Evolutionary conservation across 2,797 vertebrate species (phyloP), one percentile per base, ranked within the genome.

Genomic region (Galaxias olidus): DNA sequence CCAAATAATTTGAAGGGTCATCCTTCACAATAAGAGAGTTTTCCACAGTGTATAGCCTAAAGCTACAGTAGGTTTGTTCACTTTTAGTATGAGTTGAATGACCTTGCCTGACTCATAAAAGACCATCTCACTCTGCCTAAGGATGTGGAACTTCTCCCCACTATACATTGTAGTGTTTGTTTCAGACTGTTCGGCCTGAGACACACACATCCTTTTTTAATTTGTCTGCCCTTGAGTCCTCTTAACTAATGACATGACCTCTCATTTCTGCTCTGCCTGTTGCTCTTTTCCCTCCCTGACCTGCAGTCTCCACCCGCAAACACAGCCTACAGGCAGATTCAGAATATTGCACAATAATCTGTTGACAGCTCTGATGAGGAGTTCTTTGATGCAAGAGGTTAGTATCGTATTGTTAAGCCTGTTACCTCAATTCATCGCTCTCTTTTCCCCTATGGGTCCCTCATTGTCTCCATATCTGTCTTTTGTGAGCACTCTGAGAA

Each of bases 381-480:
- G 88, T 99, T 98, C 90, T 99, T 99, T 14, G 96, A 99, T 70
- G 97, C 97, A 0, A 91, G 95, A 95, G 97, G 97, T 98, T 83
- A 89, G 95, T 91, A 60, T 63, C 40, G 51, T 19, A 60, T 64
- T 44, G 69, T 66, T 46, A 49, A n/a, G 3, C 66, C 69, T 74
- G 14, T 51, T 43, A 52, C 55, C 53, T 45, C 41, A 20, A 5
- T 53, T 61, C 50, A 51, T 44, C 61, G 66, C 58, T 40, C 62
- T 15, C 49, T 42, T 42, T 49, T 64, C 61, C 68, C 41, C 13
- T 65, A 8, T 61, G 4, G 11, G n/a, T 43, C 18, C 15, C 19
- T 43, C 52, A 45, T n/a, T 14, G 1, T 55, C n/a, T 42, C 59
- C 18, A 50, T 51, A 51, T 70, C 18, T 55, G 15, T 63, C 30